Base-by-base conservation (phyloP, 2,888 invertebrate genomes). In the Dicranocentrus wangi region DNA sequence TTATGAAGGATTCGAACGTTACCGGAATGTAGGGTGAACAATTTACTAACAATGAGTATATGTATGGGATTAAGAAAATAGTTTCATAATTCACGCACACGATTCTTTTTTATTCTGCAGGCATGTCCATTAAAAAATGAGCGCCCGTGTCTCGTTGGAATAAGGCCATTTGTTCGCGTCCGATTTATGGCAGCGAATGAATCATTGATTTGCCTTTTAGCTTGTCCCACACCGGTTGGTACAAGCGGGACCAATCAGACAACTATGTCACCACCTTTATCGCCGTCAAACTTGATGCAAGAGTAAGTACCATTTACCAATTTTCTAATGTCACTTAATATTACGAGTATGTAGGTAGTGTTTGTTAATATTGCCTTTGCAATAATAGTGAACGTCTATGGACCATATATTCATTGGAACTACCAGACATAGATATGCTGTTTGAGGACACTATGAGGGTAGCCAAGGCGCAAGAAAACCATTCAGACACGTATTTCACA, bases 341-440 rank as follows among this genome's bases (percentile, higher is more conserved):
- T n/a, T n/a, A n/a, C n/a, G n/a, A n/a, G n/a, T n/a, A n/a, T n/a
- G n/a, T n/a, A n/a, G n/a, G n/a, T n/a, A n/a, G n/a, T n/a, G n/a
- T n/a, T n/a, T n/a, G n/a, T n/a, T n/a, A n/a, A n/a, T n/a, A n/a
- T n/a, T n/a, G n/a, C n/a, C n/a, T n/a, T n/a, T n/a, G n/a, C n/a
- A n/a, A 51, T 51, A 58, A 13, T 53, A 86, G 86, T 55, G 86
- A 86, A 28, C 80, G 70, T n/a, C 58, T 80, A 76, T 93, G 94
- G 93, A 94, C 94, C 0, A 88, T 94, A n/a, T 94, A 94, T 88
- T 92, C 92, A 27, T 88, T 95, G 61, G 91, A 91, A 84, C 88
- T 93, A 75, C 93, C 93, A 0, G 90, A 90, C 23, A 90, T 92
- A 10, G 91, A 91, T 73, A 91, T 91, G 81, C 89, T 94, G 8